phyloP scores from a whole-genome alignment of 2,888 invertebrate genomes.

The Metacarcinus magister region DNA sequence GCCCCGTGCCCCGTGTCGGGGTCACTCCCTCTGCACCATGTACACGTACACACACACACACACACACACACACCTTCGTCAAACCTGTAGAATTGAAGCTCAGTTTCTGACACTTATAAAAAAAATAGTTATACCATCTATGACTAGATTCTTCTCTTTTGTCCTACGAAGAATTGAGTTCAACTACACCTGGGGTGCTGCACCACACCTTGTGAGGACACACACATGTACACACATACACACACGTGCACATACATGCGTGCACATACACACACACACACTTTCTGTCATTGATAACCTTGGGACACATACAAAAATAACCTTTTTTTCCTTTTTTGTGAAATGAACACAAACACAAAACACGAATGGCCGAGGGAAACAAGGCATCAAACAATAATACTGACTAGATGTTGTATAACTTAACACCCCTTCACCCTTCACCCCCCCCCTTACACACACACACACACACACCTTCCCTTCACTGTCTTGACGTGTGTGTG shows the following conservation, averaged over 20 bases:
- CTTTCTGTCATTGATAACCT: neutral
- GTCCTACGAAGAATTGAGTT: neutral
- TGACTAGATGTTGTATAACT: slow-evolving; percentile 55
- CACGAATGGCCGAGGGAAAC: neutral
- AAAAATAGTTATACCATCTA: slow-evolving; percentile 42
- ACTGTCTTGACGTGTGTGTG: neutral
- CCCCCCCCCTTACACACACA: neutral
- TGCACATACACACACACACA: slow-evolving; percentile 20
- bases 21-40: neutral
- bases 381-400: slow-evolving; percentile 39
- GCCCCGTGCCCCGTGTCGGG: neutral
- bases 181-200: slow-evolving; percentile 27
- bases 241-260: neutral
- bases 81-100: neutral
- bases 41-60: neutral
- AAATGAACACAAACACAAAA: neutral
- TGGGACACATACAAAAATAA: slow-evolving; percentile 31
- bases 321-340: neutral
- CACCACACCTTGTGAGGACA: neutral
- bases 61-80: neutral
- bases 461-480: neutral
- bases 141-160: slow-evolving; percentile 58
- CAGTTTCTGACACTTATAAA: slow-evolving; percentile 21
- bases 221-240: too few relatives aligned
- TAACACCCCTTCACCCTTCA: neutral